phyloP scores from a whole-genome alignment of 2,797 vertebrate species.

The Parauchenoglanis punctatus region DNA sequence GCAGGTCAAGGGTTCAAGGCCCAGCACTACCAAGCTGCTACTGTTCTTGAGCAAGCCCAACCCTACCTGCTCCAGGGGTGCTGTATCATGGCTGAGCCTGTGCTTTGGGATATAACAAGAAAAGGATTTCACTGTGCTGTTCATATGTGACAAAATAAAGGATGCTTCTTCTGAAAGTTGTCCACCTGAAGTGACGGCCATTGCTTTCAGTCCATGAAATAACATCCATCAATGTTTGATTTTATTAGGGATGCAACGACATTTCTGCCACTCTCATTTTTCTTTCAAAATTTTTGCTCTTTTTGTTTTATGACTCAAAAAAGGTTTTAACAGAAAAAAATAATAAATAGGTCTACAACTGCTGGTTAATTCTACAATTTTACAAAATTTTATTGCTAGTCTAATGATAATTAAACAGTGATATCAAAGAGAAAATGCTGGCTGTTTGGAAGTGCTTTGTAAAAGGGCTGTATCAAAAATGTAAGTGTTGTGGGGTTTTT shows the following conservation, averaged over 20 bases:
- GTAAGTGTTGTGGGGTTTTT: neutral
- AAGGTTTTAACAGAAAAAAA: neutral
- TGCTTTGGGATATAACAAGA: too few species aligned
- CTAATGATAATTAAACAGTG: neutral
- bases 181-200: too few species aligned
- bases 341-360: neutral
- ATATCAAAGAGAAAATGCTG: neutral
- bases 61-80: too few species aligned
- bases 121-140: too few species aligned
- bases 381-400: neutral
- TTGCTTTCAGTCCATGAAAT: neutral
- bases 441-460: neutral
- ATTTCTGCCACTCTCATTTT: neutral
- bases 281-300: neutral
- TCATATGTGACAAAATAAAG: too few species aligned
- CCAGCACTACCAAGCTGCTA: too few species aligned
- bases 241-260: neutral
- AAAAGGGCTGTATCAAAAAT: neutral
- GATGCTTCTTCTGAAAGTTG: too few species aligned
- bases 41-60: too few species aligned
- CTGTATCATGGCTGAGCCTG: too few species aligned
- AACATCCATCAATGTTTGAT: too few species aligned
- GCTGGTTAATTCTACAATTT: neutral
- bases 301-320: neutral
- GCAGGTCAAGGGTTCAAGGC: too few species aligned